Conservation (phyloP, 2,888 invertebrate species). For the Drosophila paranaensis region DNA sequence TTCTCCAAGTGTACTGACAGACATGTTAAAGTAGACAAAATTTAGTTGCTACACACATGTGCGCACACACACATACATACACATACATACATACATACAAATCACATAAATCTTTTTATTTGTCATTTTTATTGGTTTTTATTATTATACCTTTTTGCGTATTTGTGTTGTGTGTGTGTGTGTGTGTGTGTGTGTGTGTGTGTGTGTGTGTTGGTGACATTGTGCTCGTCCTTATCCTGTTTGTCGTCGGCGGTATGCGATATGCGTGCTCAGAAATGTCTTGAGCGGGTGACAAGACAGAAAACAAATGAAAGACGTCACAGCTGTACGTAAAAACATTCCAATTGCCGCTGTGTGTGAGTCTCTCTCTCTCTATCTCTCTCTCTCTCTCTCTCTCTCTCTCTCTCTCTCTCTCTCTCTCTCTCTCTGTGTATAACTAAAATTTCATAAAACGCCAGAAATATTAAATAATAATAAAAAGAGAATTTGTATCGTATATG, state of each 20-base stretch:
- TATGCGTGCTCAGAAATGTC: conserved; percentile 75
- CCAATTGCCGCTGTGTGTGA: conserved; percentile 40
- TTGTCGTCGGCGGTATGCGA: conserved; percentile 65
- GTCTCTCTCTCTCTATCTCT: too few species aligned
- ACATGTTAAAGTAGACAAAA: conserved; percentile 45
- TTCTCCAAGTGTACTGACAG: conserved; percentile 26
- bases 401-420: too few species aligned
- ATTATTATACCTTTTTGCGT: conserved; percentile 76
- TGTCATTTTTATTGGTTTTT: conserved; percentile 80
- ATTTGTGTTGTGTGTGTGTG: conserved; percentile 6
- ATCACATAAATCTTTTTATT: conserved; percentile 80
- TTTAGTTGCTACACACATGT: conserved; percentile 9
- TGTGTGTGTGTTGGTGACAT: conserved; percentile 20
- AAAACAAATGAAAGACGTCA: conserved; percentile 29
- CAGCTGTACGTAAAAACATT: conserved; percentile 50
- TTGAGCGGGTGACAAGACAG: conserved; percentile 19
- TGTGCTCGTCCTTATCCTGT: conserved; percentile 4
- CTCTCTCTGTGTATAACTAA: conserved; percentile 51
- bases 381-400: too few species aligned
- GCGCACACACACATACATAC: not conserved
- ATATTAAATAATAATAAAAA: conserved; percentile 77
- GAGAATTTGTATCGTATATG: conserved; percentile 52
- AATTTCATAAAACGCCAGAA: conserved; percentile 70
- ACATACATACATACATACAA: conserved; percentile 43
- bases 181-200: not conserved